Base-by-base conservation (phyloP, 2,888 invertebrate genomes). In the Coecobrya sp. region DNA sequence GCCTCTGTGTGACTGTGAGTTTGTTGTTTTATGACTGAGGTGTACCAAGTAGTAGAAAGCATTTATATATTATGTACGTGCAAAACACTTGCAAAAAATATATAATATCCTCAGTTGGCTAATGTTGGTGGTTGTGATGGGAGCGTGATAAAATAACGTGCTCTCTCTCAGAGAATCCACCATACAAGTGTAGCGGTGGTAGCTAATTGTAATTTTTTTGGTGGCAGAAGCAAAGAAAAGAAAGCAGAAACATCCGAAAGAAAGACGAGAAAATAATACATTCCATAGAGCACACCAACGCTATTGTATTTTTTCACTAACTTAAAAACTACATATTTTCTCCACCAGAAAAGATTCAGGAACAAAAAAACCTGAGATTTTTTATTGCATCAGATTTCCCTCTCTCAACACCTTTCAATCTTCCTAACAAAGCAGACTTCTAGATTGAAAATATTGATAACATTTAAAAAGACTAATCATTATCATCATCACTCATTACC, bases 101-200 rank as follows among this genome's bases (percentile, higher is more conserved):
- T 49, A 79, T 42, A 42, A 62, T 59, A 79, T 30, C 30, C 52
- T 88, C 88, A 88, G 88, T 87, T 76, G 62, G 87, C 52, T 19
- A 42, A 59, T 36, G 70, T 70, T 79, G 79, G 59, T 87, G 79
- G 87, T 86, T 65, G 86, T 86, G 86, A 68, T 86, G 86, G 42
- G 82, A 82, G 30, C 59, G 55, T 82, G 82, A 59, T 59, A 82
- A 62, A 62, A 13, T 59, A 62, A 82, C 36, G 59, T 62, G 82
- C 82, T 62, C 62, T 13, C 62, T 13, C 82, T 62, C 22, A 79
- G 27, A 49, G 27, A 79, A 49, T 10, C 36, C 22, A 59, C 7
- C 22, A 19, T 73, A 49, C 49, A 49, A 68, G 10, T 19, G n/a
- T 70, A 70, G 42, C 70, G 19, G 70, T 70, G n/a, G 36, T 70